Base-by-base conservation (phyloP, 2,888 invertebrate genomes). In the Troilus luridus region DNA sequence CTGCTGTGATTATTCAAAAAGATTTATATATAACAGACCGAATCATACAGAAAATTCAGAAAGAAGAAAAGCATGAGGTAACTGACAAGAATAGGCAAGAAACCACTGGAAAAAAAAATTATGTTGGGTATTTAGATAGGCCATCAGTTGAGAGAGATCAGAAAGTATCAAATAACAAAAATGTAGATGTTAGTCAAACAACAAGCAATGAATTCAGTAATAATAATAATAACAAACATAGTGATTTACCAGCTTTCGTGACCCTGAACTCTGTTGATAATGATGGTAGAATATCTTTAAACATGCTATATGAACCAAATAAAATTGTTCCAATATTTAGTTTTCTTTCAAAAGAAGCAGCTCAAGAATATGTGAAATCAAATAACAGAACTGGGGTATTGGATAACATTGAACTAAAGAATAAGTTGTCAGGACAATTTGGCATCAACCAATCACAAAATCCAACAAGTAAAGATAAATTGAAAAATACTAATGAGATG, bases 21-120 rank as follows among this genome's bases (percentile, higher is more conserved):
- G 92, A 92, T 89, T 88, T 92, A 27, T 92, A 92, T 88, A 92
- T 92, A 10, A 92, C 91, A 7, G 91, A 92, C n/a, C 91, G 88
- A 64, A 92, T 92, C 60, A 90, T 92, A 54, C 89, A 92, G 21
- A 91, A 91, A 81, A 91, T 92, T 58, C 91, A 92, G 72, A 88
- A 92, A 14, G 88, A 92, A 89, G 89, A 91, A 62, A 58, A 91
- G 19, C 2, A 77, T 11, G 62, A 60, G 6, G n/a, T 3, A 41
- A 41, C 19, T n/a, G 91, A 90, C 6, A 89, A 91, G 56, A 90
- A 91, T 64, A 62, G 85, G 2, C 19, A 24, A 27, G 88, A 90
- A 90, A 90, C 72, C 24, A 41, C 14, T 77, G 41, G 17, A 41
- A 77, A 77, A 17, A 77, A 77, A 17, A 8, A 8, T 77, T 0